Evolutionary conservation across 2,797 vertebrate species (phyloP).

Genomic region (Sphaeramia orbicularis): DNA sequence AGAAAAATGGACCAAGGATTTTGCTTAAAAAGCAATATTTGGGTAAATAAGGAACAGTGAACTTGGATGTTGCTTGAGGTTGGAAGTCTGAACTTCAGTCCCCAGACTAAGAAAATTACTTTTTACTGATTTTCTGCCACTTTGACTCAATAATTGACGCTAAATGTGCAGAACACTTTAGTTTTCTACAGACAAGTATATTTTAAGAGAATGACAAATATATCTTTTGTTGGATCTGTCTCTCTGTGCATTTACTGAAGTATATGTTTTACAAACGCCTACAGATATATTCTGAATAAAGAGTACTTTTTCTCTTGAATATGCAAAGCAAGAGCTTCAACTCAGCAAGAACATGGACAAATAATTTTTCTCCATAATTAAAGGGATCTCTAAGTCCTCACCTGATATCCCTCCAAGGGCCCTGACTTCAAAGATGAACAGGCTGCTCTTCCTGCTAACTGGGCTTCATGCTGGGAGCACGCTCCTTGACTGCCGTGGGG

Average conservation of each 20-base stretch:
- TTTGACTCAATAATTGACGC: too few relatives aligned
- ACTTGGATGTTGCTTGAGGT: too few relatives aligned
- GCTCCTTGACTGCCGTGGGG: conserved; percentile 26
- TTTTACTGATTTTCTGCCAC: too few relatives aligned
- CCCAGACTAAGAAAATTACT: too few relatives aligned
- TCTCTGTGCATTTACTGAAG: neutral
- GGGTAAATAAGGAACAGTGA: neutral
- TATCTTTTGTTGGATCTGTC: too few relatives aligned
- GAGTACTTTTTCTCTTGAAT: neutral
- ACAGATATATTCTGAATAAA: neutral
- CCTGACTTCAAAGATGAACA: conserved; percentile 51
- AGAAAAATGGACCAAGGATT: neutral
- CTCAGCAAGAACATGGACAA: neutral
- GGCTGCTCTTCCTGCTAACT: conserved; percentile 1
- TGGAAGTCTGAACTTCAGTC: too few relatives aligned
- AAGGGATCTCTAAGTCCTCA: conserved; percentile 28
- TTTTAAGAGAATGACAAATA: too few relatives aligned
- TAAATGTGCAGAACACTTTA: too few relatives aligned
- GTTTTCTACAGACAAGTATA: too few relatives aligned
- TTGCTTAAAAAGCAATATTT: conserved; percentile 6
- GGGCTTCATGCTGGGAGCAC: conserved; percentile 33
- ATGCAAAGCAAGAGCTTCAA: neutral
- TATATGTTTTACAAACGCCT: neutral
- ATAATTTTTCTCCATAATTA: conserved; percentile 5
- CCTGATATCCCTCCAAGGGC: conserved; percentile 19